These are phyloP conservation scores for Stenotaenia linearis DNA, from an alignment of 2,888 invertebrate genomes.

Conservation along the genomic window DNA sequence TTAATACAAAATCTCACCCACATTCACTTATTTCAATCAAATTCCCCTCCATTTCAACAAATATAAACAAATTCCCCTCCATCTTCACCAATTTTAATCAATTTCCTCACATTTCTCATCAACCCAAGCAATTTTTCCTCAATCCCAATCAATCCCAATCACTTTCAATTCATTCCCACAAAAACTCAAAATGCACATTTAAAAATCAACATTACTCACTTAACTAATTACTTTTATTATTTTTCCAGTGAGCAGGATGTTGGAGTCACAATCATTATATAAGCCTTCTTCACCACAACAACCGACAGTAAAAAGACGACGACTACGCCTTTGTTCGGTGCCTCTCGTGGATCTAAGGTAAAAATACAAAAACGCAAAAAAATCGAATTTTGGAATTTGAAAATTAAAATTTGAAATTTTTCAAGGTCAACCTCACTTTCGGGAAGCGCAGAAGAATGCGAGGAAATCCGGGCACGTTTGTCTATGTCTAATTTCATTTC, in stretches of 20 bases:
- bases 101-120: too few species aligned
- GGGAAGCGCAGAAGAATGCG: conserved; percentile 15
- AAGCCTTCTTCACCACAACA: conserved; percentile 36
- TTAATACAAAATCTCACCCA: too few species aligned
- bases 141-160: too few species aligned
- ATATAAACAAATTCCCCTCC: too few species aligned
- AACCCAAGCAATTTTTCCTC: too few species aligned
- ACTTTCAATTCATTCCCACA: too few species aligned
- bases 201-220: neutral
- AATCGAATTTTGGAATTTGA: neutral
- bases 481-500: neutral
- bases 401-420: neutral
- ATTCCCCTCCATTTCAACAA: too few species aligned
- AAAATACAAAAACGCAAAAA: too few species aligned
- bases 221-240: neutral
- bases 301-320: conserved; percentile 35
- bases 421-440: conserved; percentile 27
- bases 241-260: conserved; percentile 34
- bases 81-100: too few species aligned
- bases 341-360: conserved; percentile 36
- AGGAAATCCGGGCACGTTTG: conserved; percentile 27
- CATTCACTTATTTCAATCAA: too few species aligned
- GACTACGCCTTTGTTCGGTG: conserved; percentile 35
- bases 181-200: too few species aligned
- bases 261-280: conserved; percentile 36